These are phyloP conservation scores for Numenius arquata DNA, from an alignment of 2,113 vertebrate species.

Conservation along the genomic window DNA sequence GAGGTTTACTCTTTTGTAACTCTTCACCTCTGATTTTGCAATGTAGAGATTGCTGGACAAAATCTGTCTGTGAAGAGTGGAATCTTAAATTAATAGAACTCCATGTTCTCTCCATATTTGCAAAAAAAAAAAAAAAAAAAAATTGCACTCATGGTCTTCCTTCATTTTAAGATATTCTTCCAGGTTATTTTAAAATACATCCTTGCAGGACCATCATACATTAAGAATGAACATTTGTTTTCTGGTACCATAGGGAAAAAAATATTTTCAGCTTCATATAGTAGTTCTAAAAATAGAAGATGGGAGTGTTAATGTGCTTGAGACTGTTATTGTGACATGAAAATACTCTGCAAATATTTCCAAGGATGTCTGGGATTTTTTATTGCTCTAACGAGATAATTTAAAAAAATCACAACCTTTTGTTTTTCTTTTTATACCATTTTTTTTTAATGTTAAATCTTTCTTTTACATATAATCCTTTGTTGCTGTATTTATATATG, in stretches of 20 bases:
- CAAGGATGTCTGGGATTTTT: neutral
- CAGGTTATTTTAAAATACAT: neutral
- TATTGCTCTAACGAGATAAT: neutral
- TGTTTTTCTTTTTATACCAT: neutral
- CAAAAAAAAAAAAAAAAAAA: neutral
- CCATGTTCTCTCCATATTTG: neutral
- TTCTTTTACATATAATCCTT: neutral
- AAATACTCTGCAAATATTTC: neutral
- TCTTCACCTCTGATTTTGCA: neutral
- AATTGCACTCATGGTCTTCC: neutral
- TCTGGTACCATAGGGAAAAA: neutral
- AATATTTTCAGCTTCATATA: neutral
- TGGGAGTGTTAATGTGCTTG: neutral
- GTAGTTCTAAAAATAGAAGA: conserved; percentile 11
- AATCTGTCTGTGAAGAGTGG: neutral
- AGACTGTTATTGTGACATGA: neutral
- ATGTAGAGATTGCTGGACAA: neutral
- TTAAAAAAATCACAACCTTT: neutral
- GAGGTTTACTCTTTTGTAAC: neutral
- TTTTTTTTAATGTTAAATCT: neutral
- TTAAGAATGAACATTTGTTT: neutral
- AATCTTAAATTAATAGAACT: neutral
- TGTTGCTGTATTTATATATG: neutral
- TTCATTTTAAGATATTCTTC: neutral
- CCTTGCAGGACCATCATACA: neutral